phyloP scores from a whole-genome alignment of 2,113 vertebrate genomes.

The Cryptomyrus ogoouensis region DNA sequence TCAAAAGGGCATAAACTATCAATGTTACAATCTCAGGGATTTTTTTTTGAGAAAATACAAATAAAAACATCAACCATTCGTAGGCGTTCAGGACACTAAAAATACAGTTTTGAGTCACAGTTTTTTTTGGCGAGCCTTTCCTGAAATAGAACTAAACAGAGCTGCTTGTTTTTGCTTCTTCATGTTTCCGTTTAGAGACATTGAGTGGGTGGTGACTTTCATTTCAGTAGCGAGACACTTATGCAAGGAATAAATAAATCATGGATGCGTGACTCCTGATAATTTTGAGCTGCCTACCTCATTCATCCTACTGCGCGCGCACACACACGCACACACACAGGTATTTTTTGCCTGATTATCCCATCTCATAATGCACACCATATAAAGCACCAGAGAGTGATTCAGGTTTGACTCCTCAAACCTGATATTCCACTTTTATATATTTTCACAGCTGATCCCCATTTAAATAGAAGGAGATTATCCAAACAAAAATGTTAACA shows the following conservation, averaged over 20 bases:
- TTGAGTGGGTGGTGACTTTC: not conserved
- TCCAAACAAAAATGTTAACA: not conserved
- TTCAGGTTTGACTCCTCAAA: not conserved
- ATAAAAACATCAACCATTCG: not conserved
- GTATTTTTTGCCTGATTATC: not conserved
- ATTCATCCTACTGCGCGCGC: not conserved
- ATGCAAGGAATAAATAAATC: not conserved
- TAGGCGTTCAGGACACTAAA: not conserved
- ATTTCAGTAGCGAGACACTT: not conserved
- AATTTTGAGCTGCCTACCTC: not conserved
- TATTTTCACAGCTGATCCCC: not conserved
- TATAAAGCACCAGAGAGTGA: not conserved
- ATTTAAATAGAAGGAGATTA: not conserved
- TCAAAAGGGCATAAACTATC: not conserved
- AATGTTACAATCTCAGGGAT: not conserved
- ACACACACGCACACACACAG: not conserved
- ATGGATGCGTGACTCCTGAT: not conserved
- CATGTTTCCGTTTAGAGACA: not conserved
- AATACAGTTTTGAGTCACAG: not conserved
- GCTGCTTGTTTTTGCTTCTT: not conserved
- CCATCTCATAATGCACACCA: not conserved
- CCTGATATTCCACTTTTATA: not conserved
- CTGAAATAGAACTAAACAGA: not conserved
- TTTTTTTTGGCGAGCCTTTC: not conserved
- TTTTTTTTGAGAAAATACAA: not conserved